A percentile compares a stretch with the other conserved stretches of the same genome.
Conservation (phyloP, 2,113 vertebrate species). For the Gnathonemus echidnorhynchus region DNA sequence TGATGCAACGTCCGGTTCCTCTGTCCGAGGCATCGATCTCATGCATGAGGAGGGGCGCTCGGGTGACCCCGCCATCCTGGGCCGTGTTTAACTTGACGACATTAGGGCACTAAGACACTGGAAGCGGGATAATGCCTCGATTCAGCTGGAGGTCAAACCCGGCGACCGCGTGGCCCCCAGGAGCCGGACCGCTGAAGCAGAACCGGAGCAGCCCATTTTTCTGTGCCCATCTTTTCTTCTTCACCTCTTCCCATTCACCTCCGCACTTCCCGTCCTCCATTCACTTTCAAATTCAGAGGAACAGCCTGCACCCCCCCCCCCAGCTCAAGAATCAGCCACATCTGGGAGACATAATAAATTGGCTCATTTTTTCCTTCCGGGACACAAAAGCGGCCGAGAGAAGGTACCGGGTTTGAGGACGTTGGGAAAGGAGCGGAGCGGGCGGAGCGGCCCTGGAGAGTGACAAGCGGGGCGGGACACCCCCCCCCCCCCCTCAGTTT, state of each 20-base stretch:
- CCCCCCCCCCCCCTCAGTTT: neutral
- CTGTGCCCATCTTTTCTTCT: neutral
- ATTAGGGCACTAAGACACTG: neutral
- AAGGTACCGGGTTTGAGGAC: constrained; percentile 25
- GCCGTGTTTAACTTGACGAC: constrained; percentile 2
- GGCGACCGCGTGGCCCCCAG: neutral
- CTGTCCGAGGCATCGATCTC: neutral
- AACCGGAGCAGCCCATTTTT: neutral
- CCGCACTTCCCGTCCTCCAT: neutral
- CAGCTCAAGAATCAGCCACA: constrained; percentile 6
- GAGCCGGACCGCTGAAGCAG: constrained; percentile 12
- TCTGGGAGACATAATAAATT: constrained; percentile 29
- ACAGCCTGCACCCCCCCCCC: neutral
- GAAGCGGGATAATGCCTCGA: neutral
- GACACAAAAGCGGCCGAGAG: constrained; percentile 26
- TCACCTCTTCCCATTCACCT: constrained; percentile 16
- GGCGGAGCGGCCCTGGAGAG: neutral
- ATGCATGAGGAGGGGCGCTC: neutral
- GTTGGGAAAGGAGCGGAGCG: neutral
- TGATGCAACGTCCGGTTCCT: neutral
- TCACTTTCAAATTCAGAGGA: constrained; percentile 18
- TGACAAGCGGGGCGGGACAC: neutral
- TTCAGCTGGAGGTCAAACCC: constrained; percentile 18
- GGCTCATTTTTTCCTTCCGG: constrained; percentile 31
- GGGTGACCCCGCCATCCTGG: neutral